These are phyloP conservation scores for Mellivora capensis DNA, from an alignment of 2,113 vertebrate species.

Conservation along the genomic window DNA sequence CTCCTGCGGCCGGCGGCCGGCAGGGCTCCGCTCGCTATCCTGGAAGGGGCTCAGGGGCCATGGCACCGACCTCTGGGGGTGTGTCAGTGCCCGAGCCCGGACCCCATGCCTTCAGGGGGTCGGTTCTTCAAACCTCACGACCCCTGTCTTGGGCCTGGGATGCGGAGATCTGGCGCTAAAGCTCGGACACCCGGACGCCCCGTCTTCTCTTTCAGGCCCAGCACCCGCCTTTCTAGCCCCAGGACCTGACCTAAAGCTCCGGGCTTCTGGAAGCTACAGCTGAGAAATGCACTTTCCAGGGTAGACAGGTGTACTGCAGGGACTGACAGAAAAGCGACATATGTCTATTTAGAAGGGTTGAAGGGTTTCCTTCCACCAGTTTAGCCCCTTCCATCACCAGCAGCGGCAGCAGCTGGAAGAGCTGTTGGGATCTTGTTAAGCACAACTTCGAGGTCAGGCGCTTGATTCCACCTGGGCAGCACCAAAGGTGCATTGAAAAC, in stretches of 20 bases:
- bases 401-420: background rate
- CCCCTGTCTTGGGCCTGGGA: background rate
- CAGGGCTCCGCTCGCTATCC: constrained; percentile 54
- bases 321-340: background rate
- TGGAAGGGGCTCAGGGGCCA: constrained; percentile 50
- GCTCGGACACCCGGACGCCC: background rate
- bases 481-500: background rate
- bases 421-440: background rate
- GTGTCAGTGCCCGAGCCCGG: background rate
- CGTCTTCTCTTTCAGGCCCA: background rate
- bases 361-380: background rate
- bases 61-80: background rate
- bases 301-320: constrained; percentile 12
- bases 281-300: background rate
- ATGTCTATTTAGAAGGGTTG: background rate
- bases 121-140: background rate
- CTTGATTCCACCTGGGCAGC: background rate
- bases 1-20: constrained; percentile 44
- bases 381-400: background rate
- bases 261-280: background rate
- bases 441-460: background rate
- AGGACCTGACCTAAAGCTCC: background rate
- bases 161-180: background rate
- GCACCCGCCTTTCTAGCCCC: background rate
- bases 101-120: background rate